Base-by-base conservation (phyloP, 2,113 vertebrate species). In the Bubo blakistoni region DNA sequence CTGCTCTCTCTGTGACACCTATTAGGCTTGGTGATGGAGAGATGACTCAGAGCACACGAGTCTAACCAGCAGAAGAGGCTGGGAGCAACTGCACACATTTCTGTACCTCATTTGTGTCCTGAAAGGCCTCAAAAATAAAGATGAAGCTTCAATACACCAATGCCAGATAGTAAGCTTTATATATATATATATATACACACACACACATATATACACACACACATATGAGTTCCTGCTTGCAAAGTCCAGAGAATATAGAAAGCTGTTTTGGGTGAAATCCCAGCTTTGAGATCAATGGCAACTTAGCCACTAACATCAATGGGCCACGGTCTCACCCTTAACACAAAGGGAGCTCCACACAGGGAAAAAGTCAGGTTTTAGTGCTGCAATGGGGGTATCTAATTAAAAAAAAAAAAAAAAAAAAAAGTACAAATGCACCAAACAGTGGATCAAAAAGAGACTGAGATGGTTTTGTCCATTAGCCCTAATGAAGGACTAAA, bases 11-110 rank as follows among this genome's bases (percentile, higher is more conserved):
- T 5, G 13, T 5, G 16, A 30, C 30, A 34, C 3, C 47, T n/a
- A 5, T 5, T 6, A 3, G 30, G 54, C 26, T 70, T 1, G 0
- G 26, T 7, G 49, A 18, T 3, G 36, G 62, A 6, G 15, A 58
- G 7, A 22, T 2, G 2, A 25, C 78, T 7, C 11, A 0, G 42
- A 70, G 44, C 78, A 54, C 8, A 1, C 0, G 1, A 70, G n/a
- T 8, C 49, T 21, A 36, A 49, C 32, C 30, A 16, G 25, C 16
- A 32, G 15, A 52, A 46, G 26, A 42, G 18, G 3, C 27, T 4
- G 9, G 16, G 16, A 77, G 8, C 21, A 49, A 26, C 21, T 1
- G 29, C 38, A 13, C 3, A 9, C 46, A 9, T 10, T 19, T 40
- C 52, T 40, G 34, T 22, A 22, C 14, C 19, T 27, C 44, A 16